These are phyloP conservation scores for Elanus axillaris DNA, from an alignment of 2,113 vertebrate genomes.

Conservation along the genomic window DNA sequence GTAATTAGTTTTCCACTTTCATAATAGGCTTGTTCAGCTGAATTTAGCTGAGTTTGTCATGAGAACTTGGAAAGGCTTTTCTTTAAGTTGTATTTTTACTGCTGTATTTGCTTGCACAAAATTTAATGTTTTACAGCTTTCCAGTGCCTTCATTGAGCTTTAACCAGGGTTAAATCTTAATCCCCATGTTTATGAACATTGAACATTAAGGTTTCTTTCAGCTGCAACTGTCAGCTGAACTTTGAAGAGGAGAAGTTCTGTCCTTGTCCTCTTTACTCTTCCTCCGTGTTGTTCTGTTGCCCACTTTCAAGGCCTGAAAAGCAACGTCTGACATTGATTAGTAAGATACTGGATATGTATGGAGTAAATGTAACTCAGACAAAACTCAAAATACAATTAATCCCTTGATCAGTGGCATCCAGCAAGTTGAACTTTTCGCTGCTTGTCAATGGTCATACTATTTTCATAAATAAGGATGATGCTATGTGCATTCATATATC, in stretches of 20 bases:
- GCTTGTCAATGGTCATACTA: not conserved
- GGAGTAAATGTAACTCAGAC: not conserved
- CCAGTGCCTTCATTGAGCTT: not conserved
- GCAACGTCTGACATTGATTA: not conserved
- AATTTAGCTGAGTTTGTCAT: not conserved
- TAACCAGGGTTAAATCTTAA: not conserved
- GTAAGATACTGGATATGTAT: not conserved
- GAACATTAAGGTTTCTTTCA: not conserved
- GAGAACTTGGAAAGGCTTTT: not conserved
- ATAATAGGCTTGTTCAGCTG: not conserved
- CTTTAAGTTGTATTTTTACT: not conserved
- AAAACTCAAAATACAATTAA: constrained; percentile 11
- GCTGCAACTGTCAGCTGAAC: not conserved
- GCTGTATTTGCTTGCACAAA: not conserved
- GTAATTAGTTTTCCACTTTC: not conserved
- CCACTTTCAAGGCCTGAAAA: not conserved
- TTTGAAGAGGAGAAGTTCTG: not conserved
- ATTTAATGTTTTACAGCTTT: not conserved
- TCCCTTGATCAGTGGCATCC: not conserved
- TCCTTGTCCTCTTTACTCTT: not conserved
- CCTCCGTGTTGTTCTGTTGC: not conserved
- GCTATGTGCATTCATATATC: not conserved
- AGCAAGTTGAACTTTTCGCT: not conserved
- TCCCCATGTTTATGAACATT: not conserved
- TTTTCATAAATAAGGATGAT: constrained; percentile 11